Conservation (phyloP, 2,888 invertebrate genomes). For the Drosophila trichaetosa region DNA sequence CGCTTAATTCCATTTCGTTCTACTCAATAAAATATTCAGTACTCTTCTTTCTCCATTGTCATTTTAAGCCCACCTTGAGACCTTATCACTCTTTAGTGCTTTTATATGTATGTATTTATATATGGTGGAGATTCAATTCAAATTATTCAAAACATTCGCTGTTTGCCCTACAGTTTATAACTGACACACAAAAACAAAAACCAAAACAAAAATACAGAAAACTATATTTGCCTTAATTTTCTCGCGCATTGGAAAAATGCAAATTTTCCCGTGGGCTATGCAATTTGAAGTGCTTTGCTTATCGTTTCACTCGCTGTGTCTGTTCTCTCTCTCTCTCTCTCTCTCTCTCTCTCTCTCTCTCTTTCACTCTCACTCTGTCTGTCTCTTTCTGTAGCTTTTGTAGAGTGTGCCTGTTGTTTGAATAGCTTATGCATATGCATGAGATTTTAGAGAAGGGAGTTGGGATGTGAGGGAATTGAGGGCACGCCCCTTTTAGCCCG, state of each 20-base stretch:
- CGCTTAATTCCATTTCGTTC: background rate
- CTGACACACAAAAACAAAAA: slow-evolving; percentile 6
- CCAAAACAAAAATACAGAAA: background rate
- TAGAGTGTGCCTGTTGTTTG: slow-evolving; percentile 37
- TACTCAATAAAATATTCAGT: background rate
- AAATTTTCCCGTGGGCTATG: slow-evolving; percentile 55
- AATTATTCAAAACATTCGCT: slow-evolving; percentile 28
- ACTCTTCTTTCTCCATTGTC: background rate
- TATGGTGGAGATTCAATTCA: slow-evolving; percentile 12
- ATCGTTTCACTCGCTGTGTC: slow-evolving; percentile 31
- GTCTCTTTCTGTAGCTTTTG: background rate
- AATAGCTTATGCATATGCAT: slow-evolving; percentile 70
- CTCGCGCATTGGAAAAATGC: slow-evolving; percentile 51
- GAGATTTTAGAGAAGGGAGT: slow-evolving; percentile 40
- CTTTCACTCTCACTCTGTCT: background rate
- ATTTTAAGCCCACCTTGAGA: background rate
- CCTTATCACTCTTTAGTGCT: slow-evolving; percentile 6
- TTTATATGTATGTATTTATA: background rate
- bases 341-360: background rate
- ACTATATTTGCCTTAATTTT: slow-evolving; percentile 61
- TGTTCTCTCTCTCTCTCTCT: background rate
- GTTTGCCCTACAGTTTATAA: slow-evolving; percentile 39
- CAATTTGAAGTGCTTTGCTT: slow-evolving; percentile 68
- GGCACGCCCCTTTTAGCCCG: slow-evolving; percentile 19
- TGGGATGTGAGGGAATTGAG: background rate